Evolutionary conservation across 2,113 vertebrate species (phyloP), one percentile per base, ranked within the genome.

Genomic region (Peromyscus californicus): DNA sequence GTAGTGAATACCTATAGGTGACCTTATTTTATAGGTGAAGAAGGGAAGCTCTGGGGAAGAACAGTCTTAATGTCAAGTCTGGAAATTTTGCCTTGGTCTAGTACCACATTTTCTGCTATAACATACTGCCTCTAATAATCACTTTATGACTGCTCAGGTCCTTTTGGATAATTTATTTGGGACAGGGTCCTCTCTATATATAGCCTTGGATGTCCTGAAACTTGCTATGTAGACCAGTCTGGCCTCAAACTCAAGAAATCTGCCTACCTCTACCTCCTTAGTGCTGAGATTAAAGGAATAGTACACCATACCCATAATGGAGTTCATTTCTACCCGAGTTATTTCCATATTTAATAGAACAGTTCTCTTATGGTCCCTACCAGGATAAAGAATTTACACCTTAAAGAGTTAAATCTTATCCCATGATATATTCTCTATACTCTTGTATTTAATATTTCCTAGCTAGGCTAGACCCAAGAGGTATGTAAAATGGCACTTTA

Each of bases 361-460:
- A 33, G 57, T 90, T 96, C 26, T 83, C 17, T 65, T 88, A 42
- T 45, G 48, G 76, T 86, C 6, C 54, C 51, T 39, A 69, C 22
- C 69, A 76, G 86, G 16, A 54, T 12, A 65, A 74, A 93, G 76
- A 42, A 94, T 75, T 87, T 10, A 89, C 4, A 96, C 39, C 69
- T 74, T 26, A 94, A 63, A 95, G 82, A 94, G 89, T 84, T 95
- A 96, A 89, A 61, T 70, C 42, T 91, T 63, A 89, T 33, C 21
- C 51, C 29, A 6, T 11, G 36, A 61, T 51, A 78, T 57, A 95
- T 94, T 90, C 51, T 51, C 26, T 78, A 36, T 63, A 24, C 31
- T 96, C 21, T 67, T 79, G 9, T 21, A 97, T 80, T 94, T 97
- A 93, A 69, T 83, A 95, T 76, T 95, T 87, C 67, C n/a, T 95